A percentile compares a stretch with the other conserved stretches of the same genome.
Evolutionary conservation across 2,888 invertebrate species (phyloP).

Genomic region (Pristionchus exspectatus): DNA sequence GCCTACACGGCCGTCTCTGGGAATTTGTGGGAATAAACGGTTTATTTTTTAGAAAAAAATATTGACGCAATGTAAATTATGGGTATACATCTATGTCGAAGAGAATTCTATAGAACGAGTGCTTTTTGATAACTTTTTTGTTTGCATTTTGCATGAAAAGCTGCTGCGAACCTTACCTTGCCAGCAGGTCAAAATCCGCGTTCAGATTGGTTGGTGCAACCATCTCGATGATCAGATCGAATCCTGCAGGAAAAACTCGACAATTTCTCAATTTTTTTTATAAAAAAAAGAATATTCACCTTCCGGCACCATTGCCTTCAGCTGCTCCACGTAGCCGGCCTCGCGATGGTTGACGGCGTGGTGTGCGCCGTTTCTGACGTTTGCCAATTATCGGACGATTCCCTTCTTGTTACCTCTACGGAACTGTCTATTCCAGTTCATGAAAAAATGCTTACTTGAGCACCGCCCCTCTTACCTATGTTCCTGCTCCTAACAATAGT

Average conservation of each 20-base stretch:
- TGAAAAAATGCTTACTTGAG: too few relatives aligned
- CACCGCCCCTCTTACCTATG: too few relatives aligned
- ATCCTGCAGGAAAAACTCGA: constrained; percentile 74
- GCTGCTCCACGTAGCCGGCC: constrained; percentile 63
- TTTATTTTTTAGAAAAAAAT: too few relatives aligned
- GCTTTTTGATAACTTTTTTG: too few relatives aligned
- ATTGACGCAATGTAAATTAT: too few relatives aligned
- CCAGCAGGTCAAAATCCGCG: constrained; percentile 80
- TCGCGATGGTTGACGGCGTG: constrained; percentile 81
- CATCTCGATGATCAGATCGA: constrained; percentile 83
- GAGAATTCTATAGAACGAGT: too few relatives aligned
- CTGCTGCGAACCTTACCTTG: not conserved
- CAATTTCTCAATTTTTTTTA: not conserved
- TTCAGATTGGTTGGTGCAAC: constrained; percentile 80
- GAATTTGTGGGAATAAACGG: too few relatives aligned
- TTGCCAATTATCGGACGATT: not conserved
- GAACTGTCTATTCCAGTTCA: too few relatives aligned
- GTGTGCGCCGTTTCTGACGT: constrained; percentile 80
- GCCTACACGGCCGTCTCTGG: constrained; percentile 63
- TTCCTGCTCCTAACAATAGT: too few relatives aligned
- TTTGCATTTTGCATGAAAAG: too few relatives aligned
- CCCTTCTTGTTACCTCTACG: too few relatives aligned
- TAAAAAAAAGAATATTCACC: constrained; percentile 54
- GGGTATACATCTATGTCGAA: too few relatives aligned
- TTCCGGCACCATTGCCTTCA: constrained; percentile 63